Percentiles rank a stretch among this genome's conserved stretches.
Evolutionary conservation across 2,797 vertebrate species (phyloP).

Genomic region (Bovichtus variegatus): DNA sequence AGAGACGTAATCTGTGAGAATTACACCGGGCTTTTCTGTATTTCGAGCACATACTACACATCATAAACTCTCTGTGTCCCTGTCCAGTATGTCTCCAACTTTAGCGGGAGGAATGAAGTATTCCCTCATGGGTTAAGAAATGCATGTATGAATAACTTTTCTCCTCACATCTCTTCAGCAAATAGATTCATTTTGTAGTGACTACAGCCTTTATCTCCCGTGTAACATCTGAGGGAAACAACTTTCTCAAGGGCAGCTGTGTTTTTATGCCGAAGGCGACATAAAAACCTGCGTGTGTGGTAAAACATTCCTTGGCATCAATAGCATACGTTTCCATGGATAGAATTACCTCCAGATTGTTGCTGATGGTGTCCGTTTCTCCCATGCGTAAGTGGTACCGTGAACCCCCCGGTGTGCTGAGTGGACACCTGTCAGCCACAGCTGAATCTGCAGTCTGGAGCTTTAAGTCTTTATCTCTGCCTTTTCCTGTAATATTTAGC

Average conservation of each 20-base stretch:
- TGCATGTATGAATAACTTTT: not conserved
- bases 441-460: slow-evolving; percentile 68
- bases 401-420: slow-evolving; percentile 56
- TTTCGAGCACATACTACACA: not conserved
- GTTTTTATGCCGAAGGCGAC: slow-evolving; percentile 12
- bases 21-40: not conserved
- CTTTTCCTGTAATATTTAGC: slow-evolving; percentile 70
- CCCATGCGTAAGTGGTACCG: slow-evolving; percentile 9
- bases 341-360: slow-evolving; percentile 29
- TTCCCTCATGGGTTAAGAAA: no score
- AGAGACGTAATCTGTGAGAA: not conserved
- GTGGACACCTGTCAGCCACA: slow-evolving; percentile 62
- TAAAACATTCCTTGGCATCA: slow-evolving; percentile 30
- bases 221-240: slow-evolving; percentile 15
- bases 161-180: not conserved
- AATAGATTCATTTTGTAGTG: slow-evolving; percentile 4
- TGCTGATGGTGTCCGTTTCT: slow-evolving; percentile 47
- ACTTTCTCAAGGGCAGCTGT: not conserved
- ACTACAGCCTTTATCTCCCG: slow-evolving; percentile 18
- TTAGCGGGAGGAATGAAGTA: no score
- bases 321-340: slow-evolving; percentile 30
- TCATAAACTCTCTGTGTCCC: not conserved
- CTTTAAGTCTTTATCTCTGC: slow-evolving; percentile 62
- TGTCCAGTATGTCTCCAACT: not conserved
- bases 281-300: not conserved